Base-by-base conservation (phyloP, 2,113 vertebrate species). In the Emydura subglobosa region DNA sequence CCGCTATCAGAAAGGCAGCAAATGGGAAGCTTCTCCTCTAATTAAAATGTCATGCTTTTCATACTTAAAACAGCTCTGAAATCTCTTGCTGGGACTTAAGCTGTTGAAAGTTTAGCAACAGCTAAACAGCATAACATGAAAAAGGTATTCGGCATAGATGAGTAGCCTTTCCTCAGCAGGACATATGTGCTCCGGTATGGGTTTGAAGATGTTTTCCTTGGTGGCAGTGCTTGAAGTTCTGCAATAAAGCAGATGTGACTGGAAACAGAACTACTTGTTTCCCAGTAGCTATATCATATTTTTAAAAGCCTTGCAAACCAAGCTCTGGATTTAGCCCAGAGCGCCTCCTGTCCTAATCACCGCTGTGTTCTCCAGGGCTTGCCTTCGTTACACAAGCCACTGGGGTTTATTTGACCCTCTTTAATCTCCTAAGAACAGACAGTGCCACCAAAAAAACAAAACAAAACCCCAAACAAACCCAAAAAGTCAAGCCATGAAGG, bases 21-120 rank as follows among this genome's bases (percentile, higher is more conserved):
- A 68, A 47, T 14, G 0, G 2, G 49, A 79, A 91, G 76, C 78
- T 68, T 90, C 0, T 34, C 59, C 31, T 59, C 82, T 83, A 83
- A 93, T 92, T 94, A 83, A 92, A 89, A 89, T 83, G 85, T 89
- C 85, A 65, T 78, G 22, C 42, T 87, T 89, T 85, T 93, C 34
- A 3, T 72, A 22, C 3, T 53, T 74, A 44, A 53, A 81, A 61
- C 39, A 83, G 85, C 87, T 68, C 74, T 22, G 87, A 82, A 68
- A 72, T 47, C 47, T 93, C 93, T 55, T 72, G 85, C 89, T 87
- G 91, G 94, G 94, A 74, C 54, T 44, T 22, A 29, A 93, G 89
- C 85, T 94, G 74, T 94, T 53, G 14, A 53, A 3, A 16, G 51
- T 53, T 53, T 53, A 53, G 16, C 51, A 53, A 51, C 50, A 51